Conservation (phyloP, 2,888 invertebrate species). For the Noctua janthina region DNA sequence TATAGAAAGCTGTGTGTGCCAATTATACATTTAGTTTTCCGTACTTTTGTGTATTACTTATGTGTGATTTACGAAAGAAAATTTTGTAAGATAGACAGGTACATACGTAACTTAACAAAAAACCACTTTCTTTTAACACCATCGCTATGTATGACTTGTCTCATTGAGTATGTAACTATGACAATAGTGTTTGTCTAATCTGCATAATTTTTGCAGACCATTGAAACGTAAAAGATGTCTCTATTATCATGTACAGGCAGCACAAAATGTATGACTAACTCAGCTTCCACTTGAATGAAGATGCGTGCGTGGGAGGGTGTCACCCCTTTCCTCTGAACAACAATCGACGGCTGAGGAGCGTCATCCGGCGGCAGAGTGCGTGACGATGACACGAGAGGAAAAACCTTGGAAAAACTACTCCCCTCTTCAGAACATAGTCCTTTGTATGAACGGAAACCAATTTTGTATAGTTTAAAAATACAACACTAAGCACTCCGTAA, state of each 20-base stretch:
- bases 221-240: conserved; percentile 53
- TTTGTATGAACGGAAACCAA: conserved; percentile 55
- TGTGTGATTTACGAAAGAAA: background rate
- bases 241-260: conserved; percentile 43
- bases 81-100: background rate
- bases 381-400: conserved; percentile 73
- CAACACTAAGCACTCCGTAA: conserved; percentile 35
- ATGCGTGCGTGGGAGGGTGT: conserved; percentile 86
- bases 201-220: conserved; percentile 56
- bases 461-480: conserved; percentile 51
- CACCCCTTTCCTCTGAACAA: conserved; percentile 84
- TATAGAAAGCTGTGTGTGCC: background rate
- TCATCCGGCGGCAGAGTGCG: conserved; percentile 79
- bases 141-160: conserved; percentile 24
- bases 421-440: conserved; percentile 47
- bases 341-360: conserved; percentile 80
- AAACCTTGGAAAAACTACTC: conserved; percentile 68
- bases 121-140: conserved; percentile 38
- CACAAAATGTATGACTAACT: conserved; percentile 69
- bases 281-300: conserved; percentile 85
- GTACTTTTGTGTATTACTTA: background rate
- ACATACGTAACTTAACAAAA: conserved; percentile 1
- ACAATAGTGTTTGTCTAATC: conserved; percentile 39
- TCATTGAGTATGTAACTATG: conserved; percentile 46
- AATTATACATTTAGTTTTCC: background rate